Percentiles rank a stretch among this genome's conserved stretches.
phyloP scores from a whole-genome alignment of 2,888 invertebrate species.

The Aphrophora alni region DNA sequence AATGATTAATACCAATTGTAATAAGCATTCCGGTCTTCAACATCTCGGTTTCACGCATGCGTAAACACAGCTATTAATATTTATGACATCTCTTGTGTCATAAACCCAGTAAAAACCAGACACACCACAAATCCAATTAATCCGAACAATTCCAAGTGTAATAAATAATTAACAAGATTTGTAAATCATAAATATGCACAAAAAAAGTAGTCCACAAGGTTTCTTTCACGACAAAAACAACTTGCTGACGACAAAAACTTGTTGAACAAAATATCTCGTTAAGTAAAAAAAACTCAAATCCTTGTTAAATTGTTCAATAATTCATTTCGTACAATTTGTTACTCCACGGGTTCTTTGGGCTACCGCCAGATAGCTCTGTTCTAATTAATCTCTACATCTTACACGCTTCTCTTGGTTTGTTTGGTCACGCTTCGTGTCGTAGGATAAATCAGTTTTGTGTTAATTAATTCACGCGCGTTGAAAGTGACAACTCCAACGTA shows the following conservation, averaged over 20 bases:
- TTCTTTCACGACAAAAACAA: neutral
- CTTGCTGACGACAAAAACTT: neutral
- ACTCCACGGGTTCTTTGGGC: neutral
- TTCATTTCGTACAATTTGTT: neutral
- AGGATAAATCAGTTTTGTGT: neutral
- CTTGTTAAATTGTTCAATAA: neutral
- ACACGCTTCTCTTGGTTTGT: neutral
- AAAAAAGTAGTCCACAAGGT: neutral
- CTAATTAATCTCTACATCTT: neutral
- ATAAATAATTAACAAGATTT: neutral
- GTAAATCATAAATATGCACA: neutral
- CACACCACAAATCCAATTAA: neutral
- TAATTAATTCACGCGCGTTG: neutral
- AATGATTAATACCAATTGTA: no score
- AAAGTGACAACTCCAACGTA: neutral
- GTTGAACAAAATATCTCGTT: neutral
- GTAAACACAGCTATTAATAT: neutral
- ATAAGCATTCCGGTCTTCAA: no score
- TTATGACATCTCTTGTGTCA: neutral
- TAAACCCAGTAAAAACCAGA: neutral
- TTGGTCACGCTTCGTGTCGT: neutral
- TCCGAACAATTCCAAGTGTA: neutral
- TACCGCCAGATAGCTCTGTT: neutral
- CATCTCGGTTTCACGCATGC: neutral
- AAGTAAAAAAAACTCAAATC: neutral